Conservation (phyloP, 2,113 vertebrate species). For the Neotoma lepida region DNA sequence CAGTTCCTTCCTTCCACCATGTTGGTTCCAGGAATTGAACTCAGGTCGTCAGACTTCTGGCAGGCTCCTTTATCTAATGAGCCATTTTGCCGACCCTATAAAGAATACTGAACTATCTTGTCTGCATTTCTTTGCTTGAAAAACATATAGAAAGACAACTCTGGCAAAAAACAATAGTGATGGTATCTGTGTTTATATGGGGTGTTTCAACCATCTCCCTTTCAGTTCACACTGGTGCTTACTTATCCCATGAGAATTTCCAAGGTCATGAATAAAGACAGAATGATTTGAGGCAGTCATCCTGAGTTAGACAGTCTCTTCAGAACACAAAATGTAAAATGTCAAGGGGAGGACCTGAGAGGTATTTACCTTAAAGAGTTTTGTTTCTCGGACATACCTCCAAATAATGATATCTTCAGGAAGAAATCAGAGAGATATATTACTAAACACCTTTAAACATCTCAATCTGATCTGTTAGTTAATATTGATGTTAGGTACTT, state of each 20-base stretch:
- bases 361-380: background rate
- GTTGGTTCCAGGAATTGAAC: background rate
- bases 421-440: background rate
- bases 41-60: background rate
- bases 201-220: background rate
- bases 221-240: background rate
- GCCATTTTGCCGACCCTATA: background rate
- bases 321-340: background rate
- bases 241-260: background rate
- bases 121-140: constrained; percentile 6
- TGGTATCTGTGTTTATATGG: background rate
- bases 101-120: background rate
- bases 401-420: background rate
- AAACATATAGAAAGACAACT: background rate
- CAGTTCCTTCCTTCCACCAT: background rate
- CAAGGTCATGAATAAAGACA: background rate
- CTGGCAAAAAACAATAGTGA: background rate
- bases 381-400: constrained; percentile 15
- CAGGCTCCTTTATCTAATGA: background rate
- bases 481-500: background rate
- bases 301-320: background rate
- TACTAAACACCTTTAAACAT: background rate
- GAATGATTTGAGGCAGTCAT: background rate
- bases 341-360: background rate
- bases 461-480: background rate